Base-by-base conservation (phyloP, 23 tunicate species). In the Ciona savignyi region DNA sequence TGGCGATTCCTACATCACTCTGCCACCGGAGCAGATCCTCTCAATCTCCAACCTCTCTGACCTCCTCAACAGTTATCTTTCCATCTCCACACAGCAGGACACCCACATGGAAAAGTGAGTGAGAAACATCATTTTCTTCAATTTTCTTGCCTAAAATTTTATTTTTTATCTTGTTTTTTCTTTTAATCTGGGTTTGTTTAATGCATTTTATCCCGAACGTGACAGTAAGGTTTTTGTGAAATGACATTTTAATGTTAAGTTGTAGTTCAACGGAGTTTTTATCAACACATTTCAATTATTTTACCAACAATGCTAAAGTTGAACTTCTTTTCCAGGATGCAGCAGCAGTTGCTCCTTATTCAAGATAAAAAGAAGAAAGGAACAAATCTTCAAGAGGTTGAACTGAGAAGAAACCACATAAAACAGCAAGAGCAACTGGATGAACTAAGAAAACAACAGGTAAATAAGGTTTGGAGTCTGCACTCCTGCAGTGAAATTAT, bases 351-450 rank as follows among this genome's bases (percentile, higher is more conserved):
- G 23, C 35, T 30, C 1, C 21, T 11, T 4, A 27, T 23, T 15
- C 65, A 51, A 29, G 83, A 69, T 34, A 48, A 51, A 25, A 77
- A 77, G 60, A 71, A 82, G 64, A 56, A 62, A 27, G 84, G 89
- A 1, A 73, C 77, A 20, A 75, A 70, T 6, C 51, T 91, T 23
- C 81, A 83, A 76, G 91, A 84, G 60, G 86, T 80, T 21, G 97
- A 91, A 61, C 33, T 80, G 61, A 84, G 78, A 65, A 65, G 97
- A 42, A 91, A 80, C 51, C 97, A 84, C 20, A 64, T 83, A 60
- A 91, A 91, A 70, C 90, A 91, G 25, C 77, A 73, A 27, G 91
- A 91, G 35, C 81, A 85, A 80, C 74, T 85, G 78, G 80, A 80
- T 27, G 86, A 91, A 1, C 79, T 91, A 32, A 31, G 86, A 2